Evolutionary conservation across 2,888 invertebrate species (phyloP).

Genomic region (Dicycla oo): DNA sequence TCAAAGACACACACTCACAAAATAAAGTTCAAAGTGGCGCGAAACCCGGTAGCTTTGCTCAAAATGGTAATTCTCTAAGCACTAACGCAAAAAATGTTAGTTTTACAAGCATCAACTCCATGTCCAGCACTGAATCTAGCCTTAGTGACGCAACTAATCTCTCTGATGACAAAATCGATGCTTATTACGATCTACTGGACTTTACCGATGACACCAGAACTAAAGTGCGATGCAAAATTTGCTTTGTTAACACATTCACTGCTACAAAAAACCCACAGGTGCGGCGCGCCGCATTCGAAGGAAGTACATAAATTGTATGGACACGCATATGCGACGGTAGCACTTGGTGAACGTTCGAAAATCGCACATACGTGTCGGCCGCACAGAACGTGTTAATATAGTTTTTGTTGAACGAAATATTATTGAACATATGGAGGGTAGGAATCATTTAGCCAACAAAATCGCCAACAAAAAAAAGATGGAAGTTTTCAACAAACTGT

Average conservation of each 20-base stretch:
- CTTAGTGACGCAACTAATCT: rapidly evolving
- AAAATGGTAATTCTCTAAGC: too few species aligned
- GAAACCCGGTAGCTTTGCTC: background rate
- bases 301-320: too few species aligned
- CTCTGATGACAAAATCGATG: background rate
- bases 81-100: background rate
- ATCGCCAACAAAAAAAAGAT: background rate
- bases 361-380: too few species aligned
- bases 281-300: too few species aligned
- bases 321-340: too few species aligned
- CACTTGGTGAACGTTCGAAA: too few species aligned
- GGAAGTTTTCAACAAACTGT: background rate
- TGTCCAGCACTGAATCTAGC: background rate
- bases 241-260: too few species aligned
- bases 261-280: too few species aligned
- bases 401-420: background rate
- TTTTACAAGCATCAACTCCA: background rate
- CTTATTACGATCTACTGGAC: background rate
- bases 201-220: background rate
- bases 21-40: background rate
- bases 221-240: slow-evolving; percentile 30
- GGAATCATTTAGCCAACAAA: background rate
- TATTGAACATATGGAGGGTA: slow-evolving; percentile 18
- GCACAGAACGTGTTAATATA: background rate
- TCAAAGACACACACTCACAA: background rate